These are phyloP conservation scores for Aricia agestis DNA, from an alignment of 1,140 invertebrate species.

Conservation along the genomic window DNA sequence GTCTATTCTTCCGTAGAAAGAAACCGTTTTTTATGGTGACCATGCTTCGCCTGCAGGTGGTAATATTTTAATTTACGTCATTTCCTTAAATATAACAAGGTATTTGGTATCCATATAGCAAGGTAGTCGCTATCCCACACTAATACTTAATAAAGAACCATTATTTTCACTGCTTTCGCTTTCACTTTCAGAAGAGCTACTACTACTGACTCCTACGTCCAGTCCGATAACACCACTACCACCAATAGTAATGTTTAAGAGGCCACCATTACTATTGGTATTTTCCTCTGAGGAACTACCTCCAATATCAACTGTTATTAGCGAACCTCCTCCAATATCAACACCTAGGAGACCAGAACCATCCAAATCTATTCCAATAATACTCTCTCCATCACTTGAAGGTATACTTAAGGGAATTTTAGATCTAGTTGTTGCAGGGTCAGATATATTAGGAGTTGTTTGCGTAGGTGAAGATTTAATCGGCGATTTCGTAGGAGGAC, in stretches of 20 bases:
- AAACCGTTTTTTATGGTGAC: no score
- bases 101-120: no score
- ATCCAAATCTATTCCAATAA: not conserved
- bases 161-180: not conserved
- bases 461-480: not conserved
- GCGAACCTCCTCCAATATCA: not conserved
- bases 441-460: not conserved
- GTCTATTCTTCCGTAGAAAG: no score
- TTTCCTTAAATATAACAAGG: no score
- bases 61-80: no score
- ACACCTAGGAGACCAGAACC: not conserved
- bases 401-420: not conserved
- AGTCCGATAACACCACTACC: not conserved
- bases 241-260: not conserved
- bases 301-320: not conserved
- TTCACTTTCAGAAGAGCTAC: not conserved
- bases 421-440: not conserved
- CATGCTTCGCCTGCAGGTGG: no score
- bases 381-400: not conserved
- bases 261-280: not conserved
- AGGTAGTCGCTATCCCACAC: not conserved
- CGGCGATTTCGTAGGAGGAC: not conserved
- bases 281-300: not conserved
- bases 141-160: not conserved
- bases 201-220: not conserved